Evolutionary conservation across 2,888 invertebrate species (phyloP), one percentile per base, ranked within the genome.

Genomic region (Bombylius major): DNA sequence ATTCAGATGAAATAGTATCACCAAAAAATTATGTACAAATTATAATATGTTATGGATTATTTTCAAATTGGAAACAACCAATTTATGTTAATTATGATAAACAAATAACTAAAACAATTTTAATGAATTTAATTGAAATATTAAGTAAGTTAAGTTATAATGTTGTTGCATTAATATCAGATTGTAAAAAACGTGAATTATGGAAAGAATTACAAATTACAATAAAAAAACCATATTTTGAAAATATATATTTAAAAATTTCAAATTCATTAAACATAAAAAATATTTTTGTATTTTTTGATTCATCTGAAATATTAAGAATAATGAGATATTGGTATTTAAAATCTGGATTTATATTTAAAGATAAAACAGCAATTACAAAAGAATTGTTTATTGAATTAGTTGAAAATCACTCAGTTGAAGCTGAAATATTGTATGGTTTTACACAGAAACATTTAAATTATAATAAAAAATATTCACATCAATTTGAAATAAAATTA

Each of bases 61-160:
- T 47, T 34, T 51, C 48, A 13, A 47, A 50, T 8, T 58, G 58
- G 58, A 55, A 49, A 34, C 55, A 58, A 55, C 39, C 50, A 31
- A 47, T 58, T 5, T 53, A 53, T 51, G 12, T 58, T 5, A 52
- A 48, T 33, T 58, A 53, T 45, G 55, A 58, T 48, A 44, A 31
- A 34, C 12, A 45, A 9, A 34, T 55, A 11, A 31, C 50, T 1
- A 53, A 50, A 36, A 23, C 12, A 11, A 23, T 50, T 5, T n/a
- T 58, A 11, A 48, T 23, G 7, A 31, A 23, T 12, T 47, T 55
- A 4, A 53, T 55, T 13, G 47, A 49, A 34, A 48, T 50, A 36
- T 34, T 58, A 12, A 34, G 53, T 34, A 52, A 55, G 5, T 53
- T 55, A 9, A 32, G 47, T 9, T 58, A 36, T 53, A 14, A 42